These are phyloP conservation scores for Acanthococcus lagerstroemiae DNA, from an alignment of 2,888 invertebrate genomes.

Conservation along the genomic window DNA sequence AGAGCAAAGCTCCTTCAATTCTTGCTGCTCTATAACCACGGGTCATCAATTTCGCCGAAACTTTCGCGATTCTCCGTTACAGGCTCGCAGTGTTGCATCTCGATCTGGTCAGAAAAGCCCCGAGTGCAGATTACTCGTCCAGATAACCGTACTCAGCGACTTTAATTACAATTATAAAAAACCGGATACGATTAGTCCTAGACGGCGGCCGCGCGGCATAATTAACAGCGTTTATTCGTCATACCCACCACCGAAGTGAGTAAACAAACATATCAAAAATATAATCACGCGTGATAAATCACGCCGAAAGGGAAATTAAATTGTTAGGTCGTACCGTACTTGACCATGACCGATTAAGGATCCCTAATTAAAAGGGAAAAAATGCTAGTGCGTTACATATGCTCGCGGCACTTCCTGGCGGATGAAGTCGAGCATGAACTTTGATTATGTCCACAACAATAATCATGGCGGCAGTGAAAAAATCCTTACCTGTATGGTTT, in stretches of 20 bases:
- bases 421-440: background rate
- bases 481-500: slow-evolving; percentile 11
- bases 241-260: too few species aligned
- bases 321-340: slow-evolving; percentile 15
- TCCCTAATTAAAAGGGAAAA: slow-evolving; percentile 1
- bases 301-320: slow-evolving; percentile 23
- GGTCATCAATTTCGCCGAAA: too few species aligned
- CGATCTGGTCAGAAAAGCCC: too few species aligned
- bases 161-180: background rate
- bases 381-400: background rate
- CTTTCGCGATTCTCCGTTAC: too few species aligned
- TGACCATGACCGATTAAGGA: slow-evolving; percentile 27
- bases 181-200: background rate
- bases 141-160: background rate
- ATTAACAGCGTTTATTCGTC: background rate
- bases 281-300: background rate
- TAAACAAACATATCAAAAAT: background rate
- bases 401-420: background rate
- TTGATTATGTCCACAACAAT: background rate
- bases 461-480: background rate
- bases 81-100: too few species aligned
- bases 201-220: background rate
- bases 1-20: too few species aligned
- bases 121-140: too few species aligned
- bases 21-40: too few species aligned